phyloP scores from a whole-genome alignment of 2,797 vertebrate species.

The Falco novaeseelandiae region DNA sequence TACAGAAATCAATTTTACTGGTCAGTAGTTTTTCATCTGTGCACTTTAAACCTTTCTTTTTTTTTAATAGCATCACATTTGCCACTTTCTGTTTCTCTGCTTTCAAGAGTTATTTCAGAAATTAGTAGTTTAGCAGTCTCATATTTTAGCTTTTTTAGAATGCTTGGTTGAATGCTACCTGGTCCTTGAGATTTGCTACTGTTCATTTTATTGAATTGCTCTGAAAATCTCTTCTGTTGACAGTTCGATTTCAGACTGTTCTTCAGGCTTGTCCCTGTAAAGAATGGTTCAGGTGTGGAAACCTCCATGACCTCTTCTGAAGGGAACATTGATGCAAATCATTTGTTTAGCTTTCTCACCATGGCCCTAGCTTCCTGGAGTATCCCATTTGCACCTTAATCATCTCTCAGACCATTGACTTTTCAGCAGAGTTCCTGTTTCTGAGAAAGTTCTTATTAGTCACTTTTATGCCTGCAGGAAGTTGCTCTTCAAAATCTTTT shows the following conservation, averaged over 20 bases:
- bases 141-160: slow-evolving; percentile 47
- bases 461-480: slow-evolving; percentile 16
- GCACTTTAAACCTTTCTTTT: background rate
- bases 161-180: slow-evolving; percentile 34
- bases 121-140: slow-evolving; percentile 37
- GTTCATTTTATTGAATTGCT: slow-evolving; percentile 19
- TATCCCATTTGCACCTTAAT: slow-evolving; percentile 56
- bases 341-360: slow-evolving; percentile 8
- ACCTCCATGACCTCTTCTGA: slow-evolving; percentile 7
- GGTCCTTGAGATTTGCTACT: slow-evolving; percentile 40
- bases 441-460: slow-evolving; percentile 42
- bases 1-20: slow-evolving; percentile 65
- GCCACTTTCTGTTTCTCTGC: background rate
- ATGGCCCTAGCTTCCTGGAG: background rate
- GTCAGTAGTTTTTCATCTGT: slow-evolving; percentile 42
- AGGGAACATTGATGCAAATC: slow-evolving; percentile 46
- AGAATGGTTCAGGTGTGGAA: slow-evolving; percentile 4
- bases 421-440: slow-evolving; percentile 43
- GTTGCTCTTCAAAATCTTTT: slow-evolving; percentile 17
- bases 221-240: slow-evolving; percentile 35
- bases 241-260: background rate
- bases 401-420: slow-evolving; percentile 48
- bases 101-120: slow-evolving; percentile 45
- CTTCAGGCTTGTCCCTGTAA: slow-evolving; percentile 2
- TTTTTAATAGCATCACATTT: slow-evolving; percentile 6